Evolutionary conservation across 2,797 vertebrate species (phyloP).

Genomic region (Malacoraja senta): DNA sequence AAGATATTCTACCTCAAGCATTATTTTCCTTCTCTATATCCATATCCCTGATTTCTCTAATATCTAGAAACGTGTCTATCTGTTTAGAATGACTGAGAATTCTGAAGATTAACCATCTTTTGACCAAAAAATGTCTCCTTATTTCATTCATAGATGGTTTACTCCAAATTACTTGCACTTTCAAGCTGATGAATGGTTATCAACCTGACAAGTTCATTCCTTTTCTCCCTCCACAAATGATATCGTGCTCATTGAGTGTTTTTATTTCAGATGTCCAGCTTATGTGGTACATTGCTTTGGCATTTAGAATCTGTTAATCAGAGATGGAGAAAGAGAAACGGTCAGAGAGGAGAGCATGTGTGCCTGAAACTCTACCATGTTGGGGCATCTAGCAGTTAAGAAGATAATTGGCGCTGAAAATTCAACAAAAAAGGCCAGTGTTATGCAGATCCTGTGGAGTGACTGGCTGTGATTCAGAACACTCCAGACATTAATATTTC

Average conservation of each 20-base stretch:
- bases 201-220: not conserved
- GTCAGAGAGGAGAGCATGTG: not conserved
- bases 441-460: not conserved
- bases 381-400: not conserved
- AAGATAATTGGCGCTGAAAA: not conserved
- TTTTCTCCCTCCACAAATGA: too few species aligned
- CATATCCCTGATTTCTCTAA: not conserved
- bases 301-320: not conserved
- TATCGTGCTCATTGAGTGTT: not conserved
- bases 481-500: not conserved
- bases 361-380: not conserved
- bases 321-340: not conserved
- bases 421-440: not conserved
- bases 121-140: not conserved
- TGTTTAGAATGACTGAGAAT: not conserved
- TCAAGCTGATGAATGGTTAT: too few species aligned
- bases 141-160: too few species aligned
- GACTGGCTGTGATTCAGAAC: not conserved
- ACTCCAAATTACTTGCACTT: too few species aligned
- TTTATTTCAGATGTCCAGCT: not conserved
- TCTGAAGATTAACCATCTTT: too few species aligned
- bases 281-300: not conserved
- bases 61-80: not conserved
- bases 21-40: not conserved
- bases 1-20: not conserved